These are phyloP conservation scores for Drymodes brunneopygia DNA, from an alignment of 2,113 vertebrate species.

Conservation along the genomic window DNA sequence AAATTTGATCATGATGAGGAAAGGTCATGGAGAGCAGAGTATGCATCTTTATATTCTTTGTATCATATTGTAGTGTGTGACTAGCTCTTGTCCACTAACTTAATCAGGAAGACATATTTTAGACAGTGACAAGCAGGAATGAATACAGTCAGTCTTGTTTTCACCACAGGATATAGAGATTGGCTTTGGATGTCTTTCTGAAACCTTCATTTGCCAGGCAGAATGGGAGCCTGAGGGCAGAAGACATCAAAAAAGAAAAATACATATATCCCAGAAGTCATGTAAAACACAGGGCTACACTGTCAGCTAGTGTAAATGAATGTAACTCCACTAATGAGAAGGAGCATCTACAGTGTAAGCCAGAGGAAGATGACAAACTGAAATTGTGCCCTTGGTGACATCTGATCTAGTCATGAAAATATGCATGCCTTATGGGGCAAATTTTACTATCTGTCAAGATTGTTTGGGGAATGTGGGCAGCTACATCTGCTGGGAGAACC, in stretches of 20 bases:
- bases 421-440: constrained; percentile 15
- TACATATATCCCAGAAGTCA: background rate
- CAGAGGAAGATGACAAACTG: constrained; percentile 4
- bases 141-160: constrained; percentile 37
- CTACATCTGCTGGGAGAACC: background rate
- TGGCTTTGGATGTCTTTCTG: background rate
- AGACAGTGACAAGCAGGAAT: constrained; percentile 48
- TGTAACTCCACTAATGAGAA: background rate
- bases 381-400: constrained; percentile 21
- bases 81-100: constrained; percentile 45
- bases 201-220: constrained; percentile 33
- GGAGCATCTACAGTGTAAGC: background rate
- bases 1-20: background rate
- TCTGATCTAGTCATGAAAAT: constrained; percentile 33
- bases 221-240: constrained; percentile 28
- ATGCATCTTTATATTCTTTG: background rate
- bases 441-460: constrained; percentile 3
- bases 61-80: background rate
- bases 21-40: constrained; percentile 19
- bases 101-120: constrained; percentile 65
- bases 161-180: background rate
- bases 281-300: background rate
- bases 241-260: background rate
- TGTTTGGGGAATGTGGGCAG: background rate
- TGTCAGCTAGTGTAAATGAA: constrained; percentile 33